These are phyloP conservation scores for Spongilla lacustris DNA, from an alignment of 37 sponge, comb jelly and placozoan species.

Conservation along the genomic window DNA sequence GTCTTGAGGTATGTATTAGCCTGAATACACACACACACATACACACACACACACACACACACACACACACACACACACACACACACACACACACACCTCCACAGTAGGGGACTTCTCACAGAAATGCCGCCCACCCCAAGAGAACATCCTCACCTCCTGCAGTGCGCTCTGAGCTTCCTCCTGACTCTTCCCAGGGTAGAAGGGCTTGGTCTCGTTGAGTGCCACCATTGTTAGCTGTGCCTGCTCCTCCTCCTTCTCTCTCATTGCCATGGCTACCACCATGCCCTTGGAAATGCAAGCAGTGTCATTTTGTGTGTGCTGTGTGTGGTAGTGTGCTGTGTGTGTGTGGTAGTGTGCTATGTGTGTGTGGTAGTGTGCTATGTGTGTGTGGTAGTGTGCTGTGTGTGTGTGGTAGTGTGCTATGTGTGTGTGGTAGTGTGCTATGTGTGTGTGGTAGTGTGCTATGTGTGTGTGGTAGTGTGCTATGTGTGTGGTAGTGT, in stretches of 20 bases:
- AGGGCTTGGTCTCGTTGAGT: constrained; percentile 49
- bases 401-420: no score
- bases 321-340: neutral
- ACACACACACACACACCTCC: no score
- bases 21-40: neutral
- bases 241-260: constrained; percentile 78
- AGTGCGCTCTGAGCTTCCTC: constrained; percentile 41
- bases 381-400: no score
- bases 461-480: no score
- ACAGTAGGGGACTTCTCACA: no score
- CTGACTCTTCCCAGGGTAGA: constrained; percentile 36
- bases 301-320: neutral
- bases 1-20: constrained; percentile 15
- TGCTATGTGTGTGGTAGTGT: no score
- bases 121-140: neutral
- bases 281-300: constrained; percentile 7
- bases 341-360: neutral
- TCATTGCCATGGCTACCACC: constrained; percentile 45
- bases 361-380: no score
- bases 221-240: constrained; percentile 78
- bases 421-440: no score
- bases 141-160: constrained; percentile 11
- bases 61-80: no score
- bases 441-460: no score
- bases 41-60: neutral